phyloP scores from a whole-genome alignment of 2,888 invertebrate genomes.

The Beris chalybata region DNA sequence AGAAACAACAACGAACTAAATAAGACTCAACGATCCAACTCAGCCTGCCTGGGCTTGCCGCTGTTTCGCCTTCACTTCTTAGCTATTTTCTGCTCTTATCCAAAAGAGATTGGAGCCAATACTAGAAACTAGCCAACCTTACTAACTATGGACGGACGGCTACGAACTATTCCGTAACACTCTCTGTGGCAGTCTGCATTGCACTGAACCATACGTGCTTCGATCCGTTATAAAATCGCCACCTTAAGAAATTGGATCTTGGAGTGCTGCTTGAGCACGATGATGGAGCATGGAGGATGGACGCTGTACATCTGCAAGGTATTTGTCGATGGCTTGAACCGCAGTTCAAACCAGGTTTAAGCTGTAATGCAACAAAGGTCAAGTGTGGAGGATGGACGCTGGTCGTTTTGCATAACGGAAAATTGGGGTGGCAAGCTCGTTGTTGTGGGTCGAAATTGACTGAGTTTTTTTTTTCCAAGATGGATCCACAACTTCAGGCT shows the following conservation, averaged over 20 bases:
- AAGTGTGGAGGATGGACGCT: too few relatives aligned
- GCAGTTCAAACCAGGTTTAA: conserved; percentile 2
- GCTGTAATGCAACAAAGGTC: not conserved
- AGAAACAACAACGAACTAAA: too few relatives aligned
- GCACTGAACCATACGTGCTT: conserved; percentile 38
- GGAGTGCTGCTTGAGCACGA: conserved; percentile 1
- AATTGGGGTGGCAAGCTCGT: too few relatives aligned
- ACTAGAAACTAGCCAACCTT: conserved; percentile 8
- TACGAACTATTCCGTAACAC: conserved; percentile 40
- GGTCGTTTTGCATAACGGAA: too few relatives aligned
- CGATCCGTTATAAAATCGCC: conserved; percentile 29
- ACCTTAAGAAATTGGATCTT: conserved; percentile 31
- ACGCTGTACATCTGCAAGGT: conserved; percentile 5
- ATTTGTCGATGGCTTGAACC: not conserved
- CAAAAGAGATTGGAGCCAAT: conserved; percentile 27
- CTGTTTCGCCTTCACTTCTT: conserved; percentile 25
- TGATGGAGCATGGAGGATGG: conserved; percentile 13
- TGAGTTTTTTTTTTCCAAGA: too few relatives aligned
- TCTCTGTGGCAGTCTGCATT: conserved; percentile 36
- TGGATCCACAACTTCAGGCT: too few relatives aligned
- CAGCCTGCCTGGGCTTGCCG: not conserved
- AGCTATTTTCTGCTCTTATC: conserved; percentile 18
- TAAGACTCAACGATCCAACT: conserved; percentile 11
- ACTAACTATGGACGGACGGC: conserved; percentile 15
- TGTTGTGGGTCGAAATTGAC: too few relatives aligned